A percentile compares a stretch with the other conserved stretches of the same genome.
phyloP scores from a whole-genome alignment of 2,888 invertebrate species.

The Synergus japonicus region DNA sequence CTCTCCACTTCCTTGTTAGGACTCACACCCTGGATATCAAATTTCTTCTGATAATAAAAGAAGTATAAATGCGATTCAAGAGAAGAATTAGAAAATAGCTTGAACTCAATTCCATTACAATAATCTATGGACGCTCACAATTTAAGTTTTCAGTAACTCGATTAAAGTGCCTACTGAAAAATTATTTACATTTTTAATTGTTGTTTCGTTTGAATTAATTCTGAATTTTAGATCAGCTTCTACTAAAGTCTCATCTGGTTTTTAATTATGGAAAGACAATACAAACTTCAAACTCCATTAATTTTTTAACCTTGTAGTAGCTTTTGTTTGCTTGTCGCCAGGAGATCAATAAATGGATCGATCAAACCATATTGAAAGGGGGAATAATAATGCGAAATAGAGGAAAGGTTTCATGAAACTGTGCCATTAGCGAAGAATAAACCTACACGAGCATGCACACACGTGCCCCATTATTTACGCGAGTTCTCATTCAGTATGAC shows the following conservation, averaged over 20 bases:
- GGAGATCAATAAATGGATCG: conserved; percentile 10
- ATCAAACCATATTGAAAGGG: conserved; percentile 27
- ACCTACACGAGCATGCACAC: conserved; percentile 51
- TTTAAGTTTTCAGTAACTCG: no score
- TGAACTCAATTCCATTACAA: no score
- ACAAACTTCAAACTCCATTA: not conserved
- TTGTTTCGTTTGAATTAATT: not conserved
- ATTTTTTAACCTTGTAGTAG: not conserved
- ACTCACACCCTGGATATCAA: not conserved
- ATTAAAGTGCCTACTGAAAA: not conserved
- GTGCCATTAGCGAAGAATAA: conserved; percentile 60
- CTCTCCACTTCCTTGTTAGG: not conserved
- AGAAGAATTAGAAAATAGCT: no score
- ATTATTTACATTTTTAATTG: not conserved
- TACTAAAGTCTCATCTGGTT: not conserved
- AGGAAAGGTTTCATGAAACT: conserved; percentile 57
- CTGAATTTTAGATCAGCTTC: not conserved
- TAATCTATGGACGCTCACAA: no score
- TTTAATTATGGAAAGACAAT: not conserved
- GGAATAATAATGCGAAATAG: conserved; percentile 43
- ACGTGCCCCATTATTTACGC: conserved; percentile 63
- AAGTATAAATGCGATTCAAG: not conserved
- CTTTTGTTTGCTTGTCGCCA: not conserved
- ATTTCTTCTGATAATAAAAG: not conserved
- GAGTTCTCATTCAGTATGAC: conserved; percentile 54